Conservation (phyloP, 2,113 vertebrate genomes). For the Psammodynastes pulverulentus region DNA sequence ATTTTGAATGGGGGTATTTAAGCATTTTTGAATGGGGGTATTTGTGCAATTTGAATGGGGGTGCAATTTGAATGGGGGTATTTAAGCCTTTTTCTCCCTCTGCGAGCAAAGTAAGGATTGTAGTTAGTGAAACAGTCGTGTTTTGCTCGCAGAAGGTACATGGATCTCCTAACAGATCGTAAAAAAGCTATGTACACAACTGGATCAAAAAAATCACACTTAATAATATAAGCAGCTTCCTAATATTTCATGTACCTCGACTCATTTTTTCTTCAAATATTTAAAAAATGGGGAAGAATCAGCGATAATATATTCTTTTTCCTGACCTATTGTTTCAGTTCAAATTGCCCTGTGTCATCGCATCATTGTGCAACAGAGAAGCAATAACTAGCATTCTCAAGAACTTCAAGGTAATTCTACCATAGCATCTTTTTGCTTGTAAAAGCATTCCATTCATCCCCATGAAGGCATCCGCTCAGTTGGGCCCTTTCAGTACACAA, state of each 20-base stretch:
- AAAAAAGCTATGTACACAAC: not conserved
- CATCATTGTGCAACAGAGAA: not conserved
- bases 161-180: not conserved
- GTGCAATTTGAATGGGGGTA: too few relatives aligned
- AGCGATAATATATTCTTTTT: too few relatives aligned
- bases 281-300: not conserved
- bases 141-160: not conserved
- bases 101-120: not conserved
- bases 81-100: not conserved
- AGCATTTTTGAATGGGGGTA: too few relatives aligned
- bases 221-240: not conserved
- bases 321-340: not conserved
- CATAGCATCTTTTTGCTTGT: not conserved
- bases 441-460: not conserved
- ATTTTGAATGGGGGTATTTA: too few relatives aligned
- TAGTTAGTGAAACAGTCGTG: not conserved
- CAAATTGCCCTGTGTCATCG: not conserved
- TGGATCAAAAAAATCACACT: not conserved
- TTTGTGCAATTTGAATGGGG: not conserved
- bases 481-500: not conserved
- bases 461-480: not conserved
- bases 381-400: not conserved
- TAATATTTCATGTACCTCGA: not conserved
- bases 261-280: not conserved
- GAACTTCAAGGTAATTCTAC: not conserved